phyloP scores from a whole-genome alignment of 2,113 vertebrate genomes.

The Cairina moschata region DNA sequence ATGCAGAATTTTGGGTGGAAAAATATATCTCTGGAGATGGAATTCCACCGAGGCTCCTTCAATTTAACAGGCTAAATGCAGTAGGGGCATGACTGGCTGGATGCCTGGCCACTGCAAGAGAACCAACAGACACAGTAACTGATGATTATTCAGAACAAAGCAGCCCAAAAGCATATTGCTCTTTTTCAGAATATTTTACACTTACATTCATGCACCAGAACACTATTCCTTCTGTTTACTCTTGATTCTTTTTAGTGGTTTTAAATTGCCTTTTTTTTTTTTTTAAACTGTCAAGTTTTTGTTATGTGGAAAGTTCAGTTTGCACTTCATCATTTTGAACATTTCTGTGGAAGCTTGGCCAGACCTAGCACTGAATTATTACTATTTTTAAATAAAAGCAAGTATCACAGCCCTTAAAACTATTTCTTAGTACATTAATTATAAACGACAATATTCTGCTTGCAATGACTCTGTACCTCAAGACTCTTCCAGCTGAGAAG shows the following conservation, averaged over 20 bases:
- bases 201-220: background rate
- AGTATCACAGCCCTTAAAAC: background rate
- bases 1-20: background rate
- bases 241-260: fast-evolving
- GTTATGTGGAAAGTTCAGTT: background rate
- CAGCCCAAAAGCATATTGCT: background rate
- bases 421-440: background rate
- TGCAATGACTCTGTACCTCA: background rate
- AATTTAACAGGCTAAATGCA: background rate
- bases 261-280: background rate
- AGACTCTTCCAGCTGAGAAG: background rate
- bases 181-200: background rate
- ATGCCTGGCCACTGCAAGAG: background rate
- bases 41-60: background rate
- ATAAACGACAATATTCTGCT: background rate
- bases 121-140: background rate
- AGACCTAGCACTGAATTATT: background rate
- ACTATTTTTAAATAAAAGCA: background rate
- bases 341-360: background rate
- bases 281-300: background rate
- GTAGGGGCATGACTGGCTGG: background rate
- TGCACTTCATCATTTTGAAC: background rate
- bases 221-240: background rate
- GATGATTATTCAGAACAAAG: background rate
- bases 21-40: background rate